Evolutionary conservation across 2,888 invertebrate species (phyloP), one percentile per base, ranked within the genome.

Genomic region (Synergus itoensis): DNA sequence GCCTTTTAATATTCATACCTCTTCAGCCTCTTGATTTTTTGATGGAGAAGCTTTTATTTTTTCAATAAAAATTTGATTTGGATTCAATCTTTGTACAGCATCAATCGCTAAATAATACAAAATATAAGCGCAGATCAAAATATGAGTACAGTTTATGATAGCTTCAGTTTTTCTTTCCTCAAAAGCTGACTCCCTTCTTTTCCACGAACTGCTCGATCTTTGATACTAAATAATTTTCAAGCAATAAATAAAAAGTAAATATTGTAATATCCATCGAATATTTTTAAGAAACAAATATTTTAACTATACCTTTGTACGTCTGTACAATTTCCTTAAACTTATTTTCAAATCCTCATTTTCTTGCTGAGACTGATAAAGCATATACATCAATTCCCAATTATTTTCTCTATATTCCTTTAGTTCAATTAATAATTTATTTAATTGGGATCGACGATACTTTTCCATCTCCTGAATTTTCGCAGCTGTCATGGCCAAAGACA

Each of bases 341-440:
- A 60, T 60, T 60, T 21, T 60, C 21, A 60, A 21, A 12, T 60
- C 60, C 21, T 60, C 60, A 21, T 60, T 60, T 21, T 60, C 60
- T 60, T 60, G n/a, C 18, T 21, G 60, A 9, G 60, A 12, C 21
- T 60, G 21, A 60, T 60, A 60, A 1, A 60, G 21, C 60, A 21
- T 60, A n/a, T 60, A 60, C 60, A 60, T 60, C 21, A 60, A 12
- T 60, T 60, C 21, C 60, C 60, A 60, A 60, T 60, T 60, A 60
- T 60, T 60, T n/a, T 60, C 21, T 21, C 21, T 21, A 1, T 21
- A 18, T 11, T 60, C 60, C n/a, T 60, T 60, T 21, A 21, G 60
- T 21, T 60, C 9, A 21, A 18, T 4, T 60, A 60, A n/a, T 21
- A 60, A 12, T 21, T 60, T 60, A 1, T 60, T 18, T 21, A 60